Base-by-base conservation (phyloP, 2,797 vertebrate genomes). In the Iguana delicatissima region DNA sequence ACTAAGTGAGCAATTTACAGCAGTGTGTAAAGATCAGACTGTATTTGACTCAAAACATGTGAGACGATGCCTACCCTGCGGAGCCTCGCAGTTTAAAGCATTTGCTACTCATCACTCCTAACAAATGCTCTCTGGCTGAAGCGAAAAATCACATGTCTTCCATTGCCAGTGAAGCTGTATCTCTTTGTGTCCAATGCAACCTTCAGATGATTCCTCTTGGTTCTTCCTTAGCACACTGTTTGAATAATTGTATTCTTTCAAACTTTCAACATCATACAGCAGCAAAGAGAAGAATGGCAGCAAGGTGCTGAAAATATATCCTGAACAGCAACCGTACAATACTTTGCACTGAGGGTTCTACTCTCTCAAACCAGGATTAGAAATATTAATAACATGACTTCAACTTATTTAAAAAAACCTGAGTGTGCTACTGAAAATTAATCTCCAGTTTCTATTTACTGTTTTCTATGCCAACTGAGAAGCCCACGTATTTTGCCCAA, bases 1-100 rank as follows among this genome's bases (percentile, higher is more conserved):
- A 80, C 80, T 84, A 92, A 92, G 85, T 86, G 80, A 89, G 85
- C 91, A 92, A 92, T 92, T 92, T 92, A 92, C 74, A 80, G 52
- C 64, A 84, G 52, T n/a, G 80, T 42, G 86, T 80, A 93, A 86
- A 80, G 69, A 92, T 84, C 69, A 57, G 6, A 38, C 80, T 59
- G 85, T 80, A 92, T 92, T 87, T 89, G 87, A 86, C 42, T 12
- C 59, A 89, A 95, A 94, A 90, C n/a, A 86, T 92, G 1, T 4
- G 14, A 83, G n/a, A 76, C 72, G 83, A 38, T n/a, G 24, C 89
- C 85, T 84, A 50, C 91, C 73, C 29, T 81, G 77, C 82, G 59
- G 80, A 90, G 85, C 35, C 67, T 67, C 81, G 50, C 80, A 62
- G 89, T 55, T n/a, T 35, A 52, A 4, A 50, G 80, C 1, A 16